Percentiles rank a stretch among this genome's conserved stretches.
phyloP scores from a whole-genome alignment of 2,113 vertebrate genomes.

The Bos indicus region DNA sequence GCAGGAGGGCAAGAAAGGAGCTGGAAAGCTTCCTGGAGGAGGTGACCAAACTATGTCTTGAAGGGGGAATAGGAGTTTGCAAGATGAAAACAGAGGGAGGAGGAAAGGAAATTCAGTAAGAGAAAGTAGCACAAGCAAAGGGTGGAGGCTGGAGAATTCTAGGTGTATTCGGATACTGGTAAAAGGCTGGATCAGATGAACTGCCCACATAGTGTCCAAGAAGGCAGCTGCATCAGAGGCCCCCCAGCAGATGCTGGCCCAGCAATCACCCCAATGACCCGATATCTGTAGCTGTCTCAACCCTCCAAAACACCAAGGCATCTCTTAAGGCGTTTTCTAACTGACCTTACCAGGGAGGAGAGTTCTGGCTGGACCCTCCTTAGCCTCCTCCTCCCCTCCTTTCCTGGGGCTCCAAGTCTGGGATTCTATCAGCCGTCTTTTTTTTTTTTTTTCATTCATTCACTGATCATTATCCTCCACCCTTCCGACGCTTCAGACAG shows the following conservation, averaged over 20 bases:
- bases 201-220: neutral
- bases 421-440: neutral
- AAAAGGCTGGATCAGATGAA: neutral
- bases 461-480: slow-evolving; percentile 23
- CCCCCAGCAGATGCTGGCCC: neutral
- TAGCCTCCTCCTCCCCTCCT: neutral
- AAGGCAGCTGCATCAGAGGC: neutral
- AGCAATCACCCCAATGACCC: fast-evolving
- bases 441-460: neutral
- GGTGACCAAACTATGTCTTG: neutral
- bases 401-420: neutral
- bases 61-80: neutral
- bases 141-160: fast-evolving
- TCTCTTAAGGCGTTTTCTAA: fast-evolving
- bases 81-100: neutral
- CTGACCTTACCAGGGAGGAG: no score
- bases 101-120: neutral
- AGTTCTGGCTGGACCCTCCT: neutral
- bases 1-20: neutral
- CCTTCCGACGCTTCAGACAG: slow-evolving; percentile 31
- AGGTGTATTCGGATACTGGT: fast-evolving
- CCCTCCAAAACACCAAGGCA: neutral
- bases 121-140: neutral
- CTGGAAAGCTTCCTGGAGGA: neutral
- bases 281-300: no score